phyloP scores from a whole-genome alignment of 2,113 vertebrate genomes.

The Corynorhinus townsendii region DNA sequence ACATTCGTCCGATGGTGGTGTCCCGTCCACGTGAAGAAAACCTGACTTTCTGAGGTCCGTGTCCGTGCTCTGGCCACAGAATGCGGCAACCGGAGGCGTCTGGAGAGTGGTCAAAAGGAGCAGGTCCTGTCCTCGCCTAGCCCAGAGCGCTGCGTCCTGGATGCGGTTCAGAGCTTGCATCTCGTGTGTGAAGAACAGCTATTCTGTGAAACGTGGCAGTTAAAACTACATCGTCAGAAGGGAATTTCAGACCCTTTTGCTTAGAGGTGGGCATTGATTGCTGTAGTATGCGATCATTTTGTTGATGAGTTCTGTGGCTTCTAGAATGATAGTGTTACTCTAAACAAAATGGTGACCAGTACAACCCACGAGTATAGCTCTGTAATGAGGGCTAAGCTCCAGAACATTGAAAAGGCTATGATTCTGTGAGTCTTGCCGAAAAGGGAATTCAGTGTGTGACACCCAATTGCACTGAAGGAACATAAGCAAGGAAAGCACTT shows the following conservation, averaged over 20 bases:
- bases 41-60: background rate
- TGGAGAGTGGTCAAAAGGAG: background rate
- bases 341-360: background rate
- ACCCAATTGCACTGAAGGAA: background rate
- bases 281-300: background rate
- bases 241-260: background rate
- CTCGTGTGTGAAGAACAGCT: background rate
- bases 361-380: background rate
- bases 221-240: constrained; percentile 3
- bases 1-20: background rate
- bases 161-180: background rate
- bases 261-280: background rate
- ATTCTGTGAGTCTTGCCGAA: constrained; percentile 34
- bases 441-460: background rate
- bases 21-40: background rate
- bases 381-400: background rate
- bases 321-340: background rate
- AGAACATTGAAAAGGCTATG: background rate
- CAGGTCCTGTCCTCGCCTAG: background rate
- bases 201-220: background rate
- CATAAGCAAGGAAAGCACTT: background rate
- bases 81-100: background rate
- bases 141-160: background rate
- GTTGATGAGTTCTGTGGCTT: background rate
- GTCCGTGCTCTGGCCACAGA: background rate